These are phyloP conservation scores for Cerceris ruficornis DNA, from an alignment of 2,888 invertebrate species.

Conservation along the genomic window DNA sequence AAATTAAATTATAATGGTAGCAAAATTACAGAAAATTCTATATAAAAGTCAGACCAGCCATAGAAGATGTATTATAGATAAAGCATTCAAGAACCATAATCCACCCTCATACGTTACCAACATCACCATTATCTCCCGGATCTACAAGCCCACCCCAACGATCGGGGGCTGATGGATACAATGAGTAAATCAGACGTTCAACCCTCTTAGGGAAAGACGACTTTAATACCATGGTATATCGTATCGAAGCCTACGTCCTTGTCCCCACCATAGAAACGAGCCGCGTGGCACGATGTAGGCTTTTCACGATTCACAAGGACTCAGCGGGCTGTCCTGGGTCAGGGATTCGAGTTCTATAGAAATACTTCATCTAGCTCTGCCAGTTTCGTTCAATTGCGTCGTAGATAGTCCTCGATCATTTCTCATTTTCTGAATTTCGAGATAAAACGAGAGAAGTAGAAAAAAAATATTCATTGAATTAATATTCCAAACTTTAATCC, in stretches of 20 bases:
- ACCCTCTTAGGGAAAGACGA: slow-evolving; percentile 37
- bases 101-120: slow-evolving; percentile 42
- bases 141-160: slow-evolving; percentile 62
- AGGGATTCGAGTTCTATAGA: slow-evolving; percentile 7
- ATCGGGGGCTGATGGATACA: slow-evolving; percentile 55
- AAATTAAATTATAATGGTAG: no score
- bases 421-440: not conserved
- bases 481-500: not conserved
- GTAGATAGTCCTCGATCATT: not conserved
- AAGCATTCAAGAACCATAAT: slow-evolving; percentile 28
- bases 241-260: not conserved
- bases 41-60: no score
- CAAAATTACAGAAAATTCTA: no score
- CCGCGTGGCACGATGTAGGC: slow-evolving; percentile 41
- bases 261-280: slow-evolving; percentile 19
- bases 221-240: slow-evolving; percentile 36
- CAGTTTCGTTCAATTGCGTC: not conserved
- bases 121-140: slow-evolving; percentile 61
- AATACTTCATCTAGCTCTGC: not conserved
- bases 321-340: slow-evolving; percentile 61
- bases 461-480: not conserved
- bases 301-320: slow-evolving; percentile 58
- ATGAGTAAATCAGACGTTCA: slow-evolving; percentile 66
- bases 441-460: not conserved
- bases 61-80: not conserved